Base-by-base conservation (phyloP, 1,140 invertebrate species). In the Babylonia areolata region DNA sequence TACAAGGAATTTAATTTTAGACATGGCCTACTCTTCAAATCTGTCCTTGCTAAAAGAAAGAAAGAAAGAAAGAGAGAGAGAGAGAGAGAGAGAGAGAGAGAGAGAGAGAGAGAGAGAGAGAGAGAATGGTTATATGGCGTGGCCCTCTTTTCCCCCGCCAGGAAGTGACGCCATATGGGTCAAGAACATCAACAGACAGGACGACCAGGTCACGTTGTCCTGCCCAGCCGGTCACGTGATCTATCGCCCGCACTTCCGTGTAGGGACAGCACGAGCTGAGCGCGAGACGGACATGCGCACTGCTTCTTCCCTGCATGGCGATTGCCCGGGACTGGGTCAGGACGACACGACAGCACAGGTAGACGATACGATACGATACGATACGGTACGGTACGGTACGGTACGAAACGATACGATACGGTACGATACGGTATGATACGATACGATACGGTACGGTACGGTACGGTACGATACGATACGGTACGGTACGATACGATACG, bases 211-310 rank as follows among this genome's bases (percentile, higher is more conserved):
- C 31, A 33, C 64, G 35, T 46, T 86, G 58, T 82, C 69, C 58
- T 86, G 85, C 51, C 85, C 85, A 42, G 54, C 51, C 9, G 85
- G 80, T 82, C 40, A 75, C 51, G 85, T 86, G 31, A 81, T 86
- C 79, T 86, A 86, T 64, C 40, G 80, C 31, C 80, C 85, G 0
- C 58, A 75, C n/a, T 75, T 86, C 69, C 40, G 37, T n/a, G 85
- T 73, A 15, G 85, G 79, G 20, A 51, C 71, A 39, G 73, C 71
- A 39, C 40, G 37, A 28, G 46, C 80, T 20, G 54, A 64, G 11
- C 54, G 51, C 33, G 51, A 86, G 37, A 51, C n/a, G 11, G 51
- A 37, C 40, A 71, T 58, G n/a, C 64, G 37, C 64, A 73, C 17
- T 37, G 80, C 69, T n/a, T 86, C 78, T 17, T 51, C 46, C n/a